phyloP scores from a whole-genome alignment of 2,797 vertebrate genomes.

The Sebastes diaconus region DNA sequence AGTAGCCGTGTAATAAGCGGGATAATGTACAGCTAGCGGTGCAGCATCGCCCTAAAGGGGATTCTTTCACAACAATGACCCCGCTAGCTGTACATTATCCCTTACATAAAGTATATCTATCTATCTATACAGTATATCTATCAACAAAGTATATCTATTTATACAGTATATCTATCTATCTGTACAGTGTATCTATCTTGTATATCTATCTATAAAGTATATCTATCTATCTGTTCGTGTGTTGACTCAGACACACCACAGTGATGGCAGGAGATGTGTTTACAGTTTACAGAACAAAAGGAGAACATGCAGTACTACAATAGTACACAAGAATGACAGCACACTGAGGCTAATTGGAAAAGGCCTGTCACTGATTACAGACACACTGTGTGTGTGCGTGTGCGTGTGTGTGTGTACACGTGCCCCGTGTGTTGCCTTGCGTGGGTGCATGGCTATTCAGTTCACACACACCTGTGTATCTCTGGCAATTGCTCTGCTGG shows the following conservation, averaged over 20 bases:
- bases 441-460: slow-evolving; percentile 43
- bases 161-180: background rate
- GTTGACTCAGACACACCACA: background rate
- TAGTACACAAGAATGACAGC: slow-evolving; percentile 52
- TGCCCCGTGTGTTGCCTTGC: slow-evolving; percentile 17
- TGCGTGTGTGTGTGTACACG: background rate
- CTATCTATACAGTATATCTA: background rate
- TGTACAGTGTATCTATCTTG: background rate
- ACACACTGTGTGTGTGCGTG: slow-evolving; percentile 1
- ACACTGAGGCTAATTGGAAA: slow-evolving; percentile 66
- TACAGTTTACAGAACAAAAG: slow-evolving; percentile 54
- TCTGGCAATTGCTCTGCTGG: slow-evolving; percentile 67
- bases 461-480: slow-evolving; percentile 55
- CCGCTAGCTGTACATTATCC: no score
- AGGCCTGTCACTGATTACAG: slow-evolving; percentile 66
- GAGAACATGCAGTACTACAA: slow-evolving; percentile 31
- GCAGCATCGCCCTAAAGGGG: no score
- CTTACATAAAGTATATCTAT: rapidly evolving
- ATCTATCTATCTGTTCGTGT: background rate
- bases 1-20: no score
- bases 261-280: slow-evolving; percentile 29
- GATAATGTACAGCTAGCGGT: no score
- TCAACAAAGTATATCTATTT: background rate
- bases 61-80: no score
- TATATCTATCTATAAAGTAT: background rate